Conservation (phyloP, 2,797 vertebrate genomes). For the Parauchenoglanis punctatus region DNA sequence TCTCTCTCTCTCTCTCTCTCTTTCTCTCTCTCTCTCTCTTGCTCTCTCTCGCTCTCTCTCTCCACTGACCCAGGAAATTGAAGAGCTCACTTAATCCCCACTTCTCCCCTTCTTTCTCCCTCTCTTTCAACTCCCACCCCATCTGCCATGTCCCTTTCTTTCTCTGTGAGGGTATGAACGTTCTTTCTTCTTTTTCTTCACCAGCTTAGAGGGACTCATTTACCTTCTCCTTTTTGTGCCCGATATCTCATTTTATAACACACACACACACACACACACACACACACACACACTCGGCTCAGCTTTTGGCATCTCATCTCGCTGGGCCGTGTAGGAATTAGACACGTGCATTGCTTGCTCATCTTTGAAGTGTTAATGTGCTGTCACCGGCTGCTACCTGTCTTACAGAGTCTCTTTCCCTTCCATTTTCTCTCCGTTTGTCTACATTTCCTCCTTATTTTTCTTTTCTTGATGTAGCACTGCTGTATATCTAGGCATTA, state of each 20-base stretch:
- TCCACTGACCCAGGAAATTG: constrained; percentile 29
- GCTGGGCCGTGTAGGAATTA: constrained; percentile 37
- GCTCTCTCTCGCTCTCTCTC: constrained; percentile 22
- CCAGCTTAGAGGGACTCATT: constrained; percentile 37
- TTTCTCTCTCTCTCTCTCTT: constrained; percentile 2
- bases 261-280: constrained; percentile 26
- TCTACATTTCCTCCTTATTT: not conserved
- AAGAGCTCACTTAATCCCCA: constrained; percentile 26
- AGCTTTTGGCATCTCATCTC: constrained; percentile 31
- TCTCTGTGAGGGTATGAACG: constrained; percentile 25
- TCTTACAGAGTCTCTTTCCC: not conserved
- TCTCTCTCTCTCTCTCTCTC: constrained; percentile 19
- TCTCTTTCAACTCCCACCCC: constrained; percentile 19
- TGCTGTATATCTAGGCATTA: not conserved
- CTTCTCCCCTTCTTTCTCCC: constrained; percentile 22
- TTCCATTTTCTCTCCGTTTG: not conserved
- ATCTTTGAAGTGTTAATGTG: constrained; percentile 52
- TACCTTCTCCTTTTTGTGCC: constrained; percentile 26
- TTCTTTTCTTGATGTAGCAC: not conserved
- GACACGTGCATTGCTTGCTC: constrained; percentile 36
- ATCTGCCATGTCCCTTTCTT: constrained; percentile 20
- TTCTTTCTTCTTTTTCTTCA: constrained; percentile 23
- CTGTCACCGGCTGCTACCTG: constrained; percentile 22
- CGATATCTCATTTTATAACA: constrained; percentile 23
- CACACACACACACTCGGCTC: constrained; percentile 28